Conservation (phyloP, 1,140 invertebrate species). For the Homarus americanus region DNA sequence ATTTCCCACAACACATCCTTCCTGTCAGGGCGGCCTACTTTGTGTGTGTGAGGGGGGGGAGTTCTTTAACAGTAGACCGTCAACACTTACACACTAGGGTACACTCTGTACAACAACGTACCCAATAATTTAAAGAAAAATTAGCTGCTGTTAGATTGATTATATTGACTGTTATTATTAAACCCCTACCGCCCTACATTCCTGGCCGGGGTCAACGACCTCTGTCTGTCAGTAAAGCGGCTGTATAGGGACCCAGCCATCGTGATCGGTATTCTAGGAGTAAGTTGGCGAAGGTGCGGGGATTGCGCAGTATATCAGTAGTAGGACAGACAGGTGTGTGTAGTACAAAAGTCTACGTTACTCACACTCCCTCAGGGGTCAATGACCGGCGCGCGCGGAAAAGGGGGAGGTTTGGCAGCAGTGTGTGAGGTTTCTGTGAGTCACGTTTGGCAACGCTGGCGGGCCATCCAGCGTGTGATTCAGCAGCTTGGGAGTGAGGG, state of each 20-base stretch:
- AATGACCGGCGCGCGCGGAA: conserved; percentile 36
- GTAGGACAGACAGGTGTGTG: not conserved
- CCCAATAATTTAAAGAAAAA: not conserved
- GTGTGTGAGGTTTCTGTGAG: conserved; percentile 30
- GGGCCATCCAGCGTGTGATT: conserved; percentile 46
- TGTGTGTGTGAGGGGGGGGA: no score
- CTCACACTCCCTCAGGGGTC: conserved; percentile 30
- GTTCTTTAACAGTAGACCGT: no score
- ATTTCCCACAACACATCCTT: no score
- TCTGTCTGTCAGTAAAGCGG: not conserved
- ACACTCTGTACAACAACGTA: no score
- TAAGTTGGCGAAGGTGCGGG: not conserved
- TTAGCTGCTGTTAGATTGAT: not conserved
- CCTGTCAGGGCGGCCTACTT: no score
- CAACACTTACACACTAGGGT: no score
- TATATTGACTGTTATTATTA: not conserved
- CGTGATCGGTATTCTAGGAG: not conserved
- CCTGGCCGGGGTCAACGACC: not conserved
- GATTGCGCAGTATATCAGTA: not conserved
- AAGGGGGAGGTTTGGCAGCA: conserved; percentile 46
- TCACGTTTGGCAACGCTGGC: conserved; percentile 53
- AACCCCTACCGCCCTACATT: not conserved
- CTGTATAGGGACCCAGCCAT: not conserved
- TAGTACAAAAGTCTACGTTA: conserved; percentile 28
- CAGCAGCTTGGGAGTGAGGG: conserved; percentile 43